These are phyloP conservation scores for Acropora yongei DNA, from an alignment of 64 coral and sea anemone species.

Conservation along the genomic window DNA sequence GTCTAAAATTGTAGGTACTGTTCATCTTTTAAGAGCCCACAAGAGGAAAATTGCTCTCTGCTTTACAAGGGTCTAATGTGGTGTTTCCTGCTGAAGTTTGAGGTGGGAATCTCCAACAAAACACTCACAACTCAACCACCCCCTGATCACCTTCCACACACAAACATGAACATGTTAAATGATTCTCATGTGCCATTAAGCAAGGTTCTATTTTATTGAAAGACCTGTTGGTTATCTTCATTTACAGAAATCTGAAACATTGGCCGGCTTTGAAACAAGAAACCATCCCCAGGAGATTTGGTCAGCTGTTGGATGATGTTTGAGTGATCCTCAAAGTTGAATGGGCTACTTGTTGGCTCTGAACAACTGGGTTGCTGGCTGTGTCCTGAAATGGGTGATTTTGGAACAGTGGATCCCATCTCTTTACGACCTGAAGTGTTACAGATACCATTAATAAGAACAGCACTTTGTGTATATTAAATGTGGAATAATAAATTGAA, in stretches of 20 bases:
- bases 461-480: neutral
- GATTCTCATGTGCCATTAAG: no score
- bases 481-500: no score
- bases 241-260: slow-evolving; percentile 69
- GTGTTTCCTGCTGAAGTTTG: neutral
- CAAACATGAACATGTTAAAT: no score
- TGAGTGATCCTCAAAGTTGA: slow-evolving; percentile 71
- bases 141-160: no score
- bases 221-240: neutral
- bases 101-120: neutral
- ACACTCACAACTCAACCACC: neutral
- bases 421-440: neutral
- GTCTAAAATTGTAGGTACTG: no score
- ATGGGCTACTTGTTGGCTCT: slow-evolving; percentile 41
- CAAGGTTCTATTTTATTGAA: neutral
- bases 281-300: slow-evolving; percentile 91
- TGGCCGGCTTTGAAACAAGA: slow-evolving; percentile 68
- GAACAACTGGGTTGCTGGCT: neutral
- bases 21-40: no score
- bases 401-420: neutral
- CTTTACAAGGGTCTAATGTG: neutral
- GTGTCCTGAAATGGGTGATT: slow-evolving; percentile 9
- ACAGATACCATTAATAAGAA: neutral
- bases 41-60: neutral
- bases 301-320: slow-evolving; percentile 66